phyloP scores from a whole-genome alignment of 2,113 vertebrate genomes.

The Leucosticte australis region DNA sequence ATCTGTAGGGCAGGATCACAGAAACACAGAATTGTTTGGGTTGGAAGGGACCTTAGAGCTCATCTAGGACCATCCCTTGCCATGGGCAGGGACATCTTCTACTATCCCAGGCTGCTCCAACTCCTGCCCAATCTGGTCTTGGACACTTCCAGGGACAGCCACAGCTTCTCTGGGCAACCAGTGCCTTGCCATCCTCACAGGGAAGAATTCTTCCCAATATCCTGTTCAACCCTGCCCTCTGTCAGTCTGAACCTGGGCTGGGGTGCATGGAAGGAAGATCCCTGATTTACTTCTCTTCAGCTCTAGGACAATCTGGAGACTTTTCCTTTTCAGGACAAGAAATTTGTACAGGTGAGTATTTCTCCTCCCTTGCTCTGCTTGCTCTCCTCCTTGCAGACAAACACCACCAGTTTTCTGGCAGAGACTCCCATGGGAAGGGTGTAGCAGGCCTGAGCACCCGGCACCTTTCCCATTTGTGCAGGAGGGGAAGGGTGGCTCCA shows the following conservation, averaged over 20 bases:
- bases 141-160: not conserved
- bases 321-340: not conserved
- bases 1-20: not conserved
- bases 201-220: not conserved
- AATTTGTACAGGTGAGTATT: not conserved
- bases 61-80: not conserved
- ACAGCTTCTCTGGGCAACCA: not conserved
- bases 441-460: not conserved
- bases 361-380: not conserved
- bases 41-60: not conserved
- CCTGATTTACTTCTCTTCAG: not conserved
- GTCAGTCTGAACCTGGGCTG: not conserved
- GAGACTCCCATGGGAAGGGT: not conserved
- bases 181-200: fast-evolving
- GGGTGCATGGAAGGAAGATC: fast-evolving
- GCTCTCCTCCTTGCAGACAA: not conserved
- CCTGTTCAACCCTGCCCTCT: not conserved
- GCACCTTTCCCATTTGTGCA: not conserved
- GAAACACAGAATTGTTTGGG: not conserved
- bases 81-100: not conserved
- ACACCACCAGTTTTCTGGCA: not conserved
- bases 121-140: not conserved
- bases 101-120: not conserved
- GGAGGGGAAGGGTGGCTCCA: not conserved
- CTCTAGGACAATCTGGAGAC: not conserved